Percentiles rank a stretch among this genome's conserved stretches.
Evolutionary conservation across 2,113 vertebrate genomes (phyloP).

Genomic region (Equus przewalskii): DNA sequence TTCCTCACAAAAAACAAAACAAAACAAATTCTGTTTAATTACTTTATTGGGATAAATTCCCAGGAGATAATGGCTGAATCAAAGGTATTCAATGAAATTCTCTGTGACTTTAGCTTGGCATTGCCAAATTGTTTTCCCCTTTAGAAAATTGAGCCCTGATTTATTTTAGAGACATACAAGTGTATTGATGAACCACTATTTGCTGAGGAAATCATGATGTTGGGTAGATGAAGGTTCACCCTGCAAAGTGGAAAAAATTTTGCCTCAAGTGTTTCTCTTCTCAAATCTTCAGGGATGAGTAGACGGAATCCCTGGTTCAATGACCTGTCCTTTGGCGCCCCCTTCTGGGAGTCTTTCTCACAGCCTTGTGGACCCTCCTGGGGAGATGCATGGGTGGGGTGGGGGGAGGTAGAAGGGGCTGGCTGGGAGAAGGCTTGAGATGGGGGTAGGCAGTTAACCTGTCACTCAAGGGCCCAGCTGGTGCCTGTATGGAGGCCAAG

Average conservation of each 20-base stretch:
- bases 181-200: neutral
- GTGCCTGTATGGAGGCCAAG: neutral
- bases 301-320: accelerated
- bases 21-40: neutral
- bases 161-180: neutral
- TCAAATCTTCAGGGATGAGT: neutral
- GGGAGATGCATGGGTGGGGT: too few species aligned
- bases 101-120: neutral
- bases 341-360: neutral
- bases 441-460: neutral
- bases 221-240: neutral
- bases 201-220: neutral
- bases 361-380: neutral
- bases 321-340: neutral
- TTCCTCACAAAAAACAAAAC: too few species aligned
- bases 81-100: neutral
- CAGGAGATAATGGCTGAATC: neutral
- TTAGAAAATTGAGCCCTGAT: neutral
- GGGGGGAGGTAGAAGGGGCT: neutral
- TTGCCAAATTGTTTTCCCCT: neutral
- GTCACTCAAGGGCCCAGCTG: neutral
- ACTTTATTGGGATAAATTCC: neutral
- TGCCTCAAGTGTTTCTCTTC: neutral
- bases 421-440: neutral
- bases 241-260: neutral